phyloP scores from a whole-genome alignment of 2,113 vertebrate genomes.

The Asarcornis scutulata region DNA sequence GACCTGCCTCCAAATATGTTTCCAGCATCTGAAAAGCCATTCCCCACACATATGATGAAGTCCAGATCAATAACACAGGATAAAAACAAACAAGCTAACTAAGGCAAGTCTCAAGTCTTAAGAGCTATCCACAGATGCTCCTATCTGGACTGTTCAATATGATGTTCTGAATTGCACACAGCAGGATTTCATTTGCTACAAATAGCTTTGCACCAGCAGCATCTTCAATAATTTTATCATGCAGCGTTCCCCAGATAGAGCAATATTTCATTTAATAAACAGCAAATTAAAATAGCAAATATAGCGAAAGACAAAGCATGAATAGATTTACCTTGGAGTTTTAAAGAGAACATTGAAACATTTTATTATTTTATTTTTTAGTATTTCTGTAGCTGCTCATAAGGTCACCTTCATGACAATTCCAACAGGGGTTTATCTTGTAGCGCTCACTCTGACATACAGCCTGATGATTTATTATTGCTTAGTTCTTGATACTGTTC shows the following conservation, averaged over 20 bases:
- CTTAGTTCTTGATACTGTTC: slow-evolving; percentile 85
- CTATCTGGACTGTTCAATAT: slow-evolving; percentile 69
- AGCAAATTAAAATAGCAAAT: slow-evolving; percentile 73
- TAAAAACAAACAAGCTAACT: slow-evolving; percentile 66
- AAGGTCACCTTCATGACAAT: slow-evolving; percentile 85
- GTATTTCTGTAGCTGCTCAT: slow-evolving; percentile 55
- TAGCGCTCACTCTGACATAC: slow-evolving; percentile 77
- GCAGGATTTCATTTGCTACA: slow-evolving; percentile 77
- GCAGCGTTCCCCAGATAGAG: slow-evolving; percentile 55
- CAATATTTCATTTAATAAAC: slow-evolving; percentile 74
- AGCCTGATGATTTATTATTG: slow-evolving; percentile 84
- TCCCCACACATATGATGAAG: slow-evolving; percentile 58
- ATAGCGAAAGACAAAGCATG: slow-evolving; percentile 33
- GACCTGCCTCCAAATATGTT: slow-evolving; percentile 59
- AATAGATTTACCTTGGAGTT: slow-evolving; percentile 55
- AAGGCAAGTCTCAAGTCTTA: slow-evolving; percentile 59
- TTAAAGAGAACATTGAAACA: slow-evolving; percentile 48
- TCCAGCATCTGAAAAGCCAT: slow-evolving; percentile 54
- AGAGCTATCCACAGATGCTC: slow-evolving; percentile 61
- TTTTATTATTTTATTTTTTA: slow-evolving; percentile 50
- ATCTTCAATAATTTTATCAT: slow-evolving; percentile 74
- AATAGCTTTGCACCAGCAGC: slow-evolving; percentile 72
- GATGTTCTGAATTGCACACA: slow-evolving; percentile 72
- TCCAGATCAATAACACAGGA: slow-evolving; percentile 66
- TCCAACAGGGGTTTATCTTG: slow-evolving; percentile 79